Evolutionary conservation across 2,888 invertebrate species (phyloP).

Genomic region (Phyllotreta cruciferae): DNA sequence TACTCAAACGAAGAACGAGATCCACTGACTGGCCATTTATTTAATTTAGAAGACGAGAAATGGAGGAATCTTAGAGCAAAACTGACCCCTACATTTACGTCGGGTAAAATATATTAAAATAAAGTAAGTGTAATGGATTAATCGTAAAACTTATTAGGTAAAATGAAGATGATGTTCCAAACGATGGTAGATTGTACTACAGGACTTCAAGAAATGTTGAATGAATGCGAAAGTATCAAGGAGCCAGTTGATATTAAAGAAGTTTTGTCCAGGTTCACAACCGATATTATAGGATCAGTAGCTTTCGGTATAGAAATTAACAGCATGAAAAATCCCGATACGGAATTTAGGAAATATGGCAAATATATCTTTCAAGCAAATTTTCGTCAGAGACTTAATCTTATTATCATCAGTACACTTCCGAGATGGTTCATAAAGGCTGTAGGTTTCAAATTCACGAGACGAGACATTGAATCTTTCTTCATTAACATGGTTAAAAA

Average conservation of each 20-base stretch:
- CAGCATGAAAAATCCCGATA: slow-evolving; percentile 62
- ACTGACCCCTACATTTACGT: slow-evolving; percentile 68
- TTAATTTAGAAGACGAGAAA: slow-evolving; percentile 62
- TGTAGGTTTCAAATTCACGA: slow-evolving; percentile 10
- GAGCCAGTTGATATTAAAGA: slow-evolving; percentile 53
- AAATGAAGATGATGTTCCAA: slow-evolving; percentile 71
- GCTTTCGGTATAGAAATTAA: slow-evolving; percentile 67
- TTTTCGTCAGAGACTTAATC: not conserved
- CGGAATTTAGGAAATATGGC: slow-evolving; percentile 57
- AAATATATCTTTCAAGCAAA: slow-evolving; percentile 37
- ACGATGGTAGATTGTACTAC: slow-evolving; percentile 63
- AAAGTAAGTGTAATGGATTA: not conserved
- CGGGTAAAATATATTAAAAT: slow-evolving; percentile 56
- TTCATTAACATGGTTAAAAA: slow-evolving; percentile 52
- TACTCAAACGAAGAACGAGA: slow-evolving; percentile 65
- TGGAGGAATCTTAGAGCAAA: slow-evolving; percentile 65
- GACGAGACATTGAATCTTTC: slow-evolving; percentile 35
- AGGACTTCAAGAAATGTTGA: slow-evolving; percentile 37
- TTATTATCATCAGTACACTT: not conserved
- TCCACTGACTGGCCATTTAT: slow-evolving; percentile 65
- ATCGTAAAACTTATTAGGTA: slow-evolving; percentile 52
- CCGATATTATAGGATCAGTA: slow-evolving; percentile 66
- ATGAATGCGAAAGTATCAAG: slow-evolving; percentile 30
- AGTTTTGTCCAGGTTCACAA: slow-evolving; percentile 63
- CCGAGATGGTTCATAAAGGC: not conserved